These are phyloP conservation scores for Colinus virginianus DNA, from an alignment of 2,113 vertebrate species.

Conservation along the genomic window DNA sequence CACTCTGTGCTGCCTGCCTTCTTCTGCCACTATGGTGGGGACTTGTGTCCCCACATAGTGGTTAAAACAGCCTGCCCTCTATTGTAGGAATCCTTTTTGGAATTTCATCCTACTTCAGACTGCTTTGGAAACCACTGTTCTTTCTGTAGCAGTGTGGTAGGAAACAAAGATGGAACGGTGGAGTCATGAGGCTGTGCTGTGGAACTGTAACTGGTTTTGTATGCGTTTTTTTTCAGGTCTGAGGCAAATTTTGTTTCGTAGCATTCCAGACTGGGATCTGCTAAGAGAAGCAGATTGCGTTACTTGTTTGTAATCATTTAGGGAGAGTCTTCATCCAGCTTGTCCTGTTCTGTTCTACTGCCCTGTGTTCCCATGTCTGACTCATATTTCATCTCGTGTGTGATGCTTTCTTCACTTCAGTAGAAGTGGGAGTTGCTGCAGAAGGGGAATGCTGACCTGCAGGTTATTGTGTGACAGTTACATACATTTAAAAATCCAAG, in stretches of 20 bases:
- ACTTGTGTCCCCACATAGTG: not conserved
- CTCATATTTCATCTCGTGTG: not conserved
- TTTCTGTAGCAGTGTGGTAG: not conserved
- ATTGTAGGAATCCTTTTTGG: not conserved
- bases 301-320: not conserved
- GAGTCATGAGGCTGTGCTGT: not conserved
- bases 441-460: not conserved
- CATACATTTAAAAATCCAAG: not conserved
- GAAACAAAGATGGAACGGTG: not conserved
- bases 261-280: not conserved
- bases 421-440: not conserved
- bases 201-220: not conserved
- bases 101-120: not conserved
- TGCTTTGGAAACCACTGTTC: not conserved
- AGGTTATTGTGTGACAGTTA: not conserved
- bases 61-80: not conserved
- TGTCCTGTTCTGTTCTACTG: not conserved
- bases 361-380: not conserved
- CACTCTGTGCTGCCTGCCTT: not conserved
- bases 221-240: not conserved
- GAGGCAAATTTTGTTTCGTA: not conserved
- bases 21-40: rapidly evolving
- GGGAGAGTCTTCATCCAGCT: not conserved
- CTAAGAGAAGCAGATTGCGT: not conserved
- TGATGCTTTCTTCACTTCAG: slow-evolving; percentile 1